These are phyloP conservation scores for Petrolisthes cinctipes DNA, from an alignment of 2,888 invertebrate species.

Conservation along the genomic window DNA sequence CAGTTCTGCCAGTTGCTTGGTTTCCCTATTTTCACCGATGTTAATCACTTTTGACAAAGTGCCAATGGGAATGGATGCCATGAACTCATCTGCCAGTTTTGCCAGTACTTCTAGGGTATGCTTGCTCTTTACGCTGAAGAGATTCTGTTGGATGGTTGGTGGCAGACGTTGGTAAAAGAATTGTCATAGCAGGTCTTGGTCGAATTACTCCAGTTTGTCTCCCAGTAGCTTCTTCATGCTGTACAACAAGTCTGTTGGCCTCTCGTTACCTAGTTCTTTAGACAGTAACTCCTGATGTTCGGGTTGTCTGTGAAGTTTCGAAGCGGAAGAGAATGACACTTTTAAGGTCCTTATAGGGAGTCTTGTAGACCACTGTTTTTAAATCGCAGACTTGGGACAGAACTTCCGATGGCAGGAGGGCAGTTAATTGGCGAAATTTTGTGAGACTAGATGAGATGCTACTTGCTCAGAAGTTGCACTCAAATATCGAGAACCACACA, in stretches of 20 bases:
- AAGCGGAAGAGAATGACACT: background rate
- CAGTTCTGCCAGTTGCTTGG: conserved; percentile 14
- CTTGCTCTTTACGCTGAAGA: conserved; percentile 6
- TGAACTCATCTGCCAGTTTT: conserved; percentile 19
- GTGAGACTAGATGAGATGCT: too few species aligned
- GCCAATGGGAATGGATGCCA: background rate
- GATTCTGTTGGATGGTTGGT: background rate
- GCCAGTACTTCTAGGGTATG: background rate
- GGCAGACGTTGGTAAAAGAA: background rate
- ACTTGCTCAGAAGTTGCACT: too few species aligned
- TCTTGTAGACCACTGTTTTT: background rate
- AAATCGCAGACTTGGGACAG: too few species aligned
- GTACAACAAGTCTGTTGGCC: background rate
- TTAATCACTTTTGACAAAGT: background rate
- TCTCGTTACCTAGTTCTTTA: background rate
- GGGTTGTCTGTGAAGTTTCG: background rate
- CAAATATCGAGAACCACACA: too few species aligned
- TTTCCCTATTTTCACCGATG: background rate
- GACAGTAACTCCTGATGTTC: background rate
- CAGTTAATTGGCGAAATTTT: too few species aligned
- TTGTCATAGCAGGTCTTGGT: conserved; percentile 7
- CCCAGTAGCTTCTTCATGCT: conserved; percentile 1
- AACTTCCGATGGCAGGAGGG: too few species aligned
- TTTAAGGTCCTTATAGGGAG: background rate
- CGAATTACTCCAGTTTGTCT: background rate